A percentile compares a stretch with the other conserved stretches of the same genome.
Conservation (phyloP, 2,888 invertebrate species). For the Scaptodrosophila latifasciaeformis region DNA sequence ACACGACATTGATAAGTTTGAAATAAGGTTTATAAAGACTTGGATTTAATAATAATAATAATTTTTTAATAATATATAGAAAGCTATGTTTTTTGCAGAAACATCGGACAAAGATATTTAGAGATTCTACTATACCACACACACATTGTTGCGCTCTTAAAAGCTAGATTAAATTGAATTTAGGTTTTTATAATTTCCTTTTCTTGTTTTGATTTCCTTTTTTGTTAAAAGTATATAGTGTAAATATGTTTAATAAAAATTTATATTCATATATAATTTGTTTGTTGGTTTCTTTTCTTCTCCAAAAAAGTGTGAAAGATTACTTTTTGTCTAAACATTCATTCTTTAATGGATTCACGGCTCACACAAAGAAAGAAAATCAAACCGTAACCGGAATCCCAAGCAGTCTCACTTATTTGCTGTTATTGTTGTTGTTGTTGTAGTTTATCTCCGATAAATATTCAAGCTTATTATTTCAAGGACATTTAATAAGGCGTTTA, state of each 20-base stretch:
- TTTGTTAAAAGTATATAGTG: conserved; percentile 42
- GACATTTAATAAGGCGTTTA: conserved; percentile 49
- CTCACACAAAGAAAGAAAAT: no score
- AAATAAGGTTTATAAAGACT: no score
- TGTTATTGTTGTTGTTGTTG: conserved; percentile 47
- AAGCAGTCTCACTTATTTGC: conserved; percentile 63
- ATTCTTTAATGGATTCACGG: no score
- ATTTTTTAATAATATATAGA: background rate
- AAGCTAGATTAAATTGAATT: background rate
- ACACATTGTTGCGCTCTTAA: no score
- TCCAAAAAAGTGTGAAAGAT: no score
- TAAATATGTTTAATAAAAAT: conserved; percentile 55
- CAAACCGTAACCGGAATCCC: conserved; percentile 24
- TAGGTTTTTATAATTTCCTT: background rate
- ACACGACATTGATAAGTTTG: no score
- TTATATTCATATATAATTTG: conserved; percentile 27
- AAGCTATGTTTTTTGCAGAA: background rate
- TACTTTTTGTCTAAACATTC: no score
- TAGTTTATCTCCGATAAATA: conserved; percentile 15
- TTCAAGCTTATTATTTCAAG: background rate
- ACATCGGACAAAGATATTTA: background rate
- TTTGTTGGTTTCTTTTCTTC: no score
- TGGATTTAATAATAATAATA: background rate
- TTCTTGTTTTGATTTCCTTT: background rate
- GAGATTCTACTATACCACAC: no score